Conservation (phyloP, 2,888 invertebrate species). For the Diaphora mendica region DNA sequence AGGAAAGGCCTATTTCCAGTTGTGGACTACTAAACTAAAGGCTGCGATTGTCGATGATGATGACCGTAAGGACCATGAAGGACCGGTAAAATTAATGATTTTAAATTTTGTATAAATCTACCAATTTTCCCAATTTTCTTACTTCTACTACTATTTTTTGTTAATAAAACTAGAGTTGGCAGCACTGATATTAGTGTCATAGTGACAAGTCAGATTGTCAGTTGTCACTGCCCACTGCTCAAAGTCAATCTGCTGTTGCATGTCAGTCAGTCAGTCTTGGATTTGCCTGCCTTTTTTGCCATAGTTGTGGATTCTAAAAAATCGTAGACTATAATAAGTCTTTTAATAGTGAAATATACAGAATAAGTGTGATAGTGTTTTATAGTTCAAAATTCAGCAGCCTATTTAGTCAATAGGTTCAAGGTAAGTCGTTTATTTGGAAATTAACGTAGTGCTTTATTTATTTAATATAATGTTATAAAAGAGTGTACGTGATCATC, state of each 20-base stretch:
- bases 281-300: neutral
- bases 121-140: neutral
- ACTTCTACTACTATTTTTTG: neutral
- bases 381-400: neutral
- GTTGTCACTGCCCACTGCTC: neutral
- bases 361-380: neutral
- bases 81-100: no score
- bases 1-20: no score
- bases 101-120: neutral
- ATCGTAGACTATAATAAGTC: neutral
- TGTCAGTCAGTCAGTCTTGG: neutral
- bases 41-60: no score
- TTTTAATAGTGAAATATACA: neutral
- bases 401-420: constrained; percentile 3
- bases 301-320: neutral
- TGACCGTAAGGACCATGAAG: no score
- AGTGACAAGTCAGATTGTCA: neutral
- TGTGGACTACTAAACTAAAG: no score
- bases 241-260: neutral
- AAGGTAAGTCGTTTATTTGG: constrained; percentile 39
- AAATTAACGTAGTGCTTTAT: constrained; percentile 31
- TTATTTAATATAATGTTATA: constrained; percentile 34
- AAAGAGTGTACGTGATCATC: constrained; percentile 44
- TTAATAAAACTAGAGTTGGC: neutral
- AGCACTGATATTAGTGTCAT: neutral